These are phyloP conservation scores for Gonioctena quinquepunctata DNA, from an alignment of 1,140 invertebrate species.

Conservation along the genomic window DNA sequence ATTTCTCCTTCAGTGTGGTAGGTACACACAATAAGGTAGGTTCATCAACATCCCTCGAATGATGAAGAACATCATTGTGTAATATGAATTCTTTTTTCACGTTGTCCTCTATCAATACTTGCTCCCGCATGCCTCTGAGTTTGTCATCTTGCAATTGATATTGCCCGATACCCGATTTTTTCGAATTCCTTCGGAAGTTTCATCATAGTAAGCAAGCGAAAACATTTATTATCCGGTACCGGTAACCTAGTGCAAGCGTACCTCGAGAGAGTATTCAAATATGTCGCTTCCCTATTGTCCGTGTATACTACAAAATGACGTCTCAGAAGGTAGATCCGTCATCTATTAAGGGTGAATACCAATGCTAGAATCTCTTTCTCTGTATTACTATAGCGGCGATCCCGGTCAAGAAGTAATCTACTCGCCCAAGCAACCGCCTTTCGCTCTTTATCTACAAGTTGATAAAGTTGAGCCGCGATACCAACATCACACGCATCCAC, in stretches of 20 bases:
- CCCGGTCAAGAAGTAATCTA: not conserved
- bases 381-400: not conserved
- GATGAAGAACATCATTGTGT: too few species aligned
- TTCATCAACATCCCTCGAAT: not conserved
- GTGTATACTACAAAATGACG: not conserved
- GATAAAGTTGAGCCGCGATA: not conserved
- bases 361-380: not conserved
- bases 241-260: not conserved
- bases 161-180: not conserved
- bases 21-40: constrained; percentile 17
- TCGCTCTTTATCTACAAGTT: not conserved
- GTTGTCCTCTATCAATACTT: too few species aligned
- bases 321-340: not conserved
- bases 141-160: not conserved
- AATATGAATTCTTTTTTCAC: too few species aligned
- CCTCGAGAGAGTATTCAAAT: constrained; percentile 2
- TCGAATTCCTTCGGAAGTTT: not conserved
- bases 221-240: not conserved
- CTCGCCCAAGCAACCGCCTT: not conserved
- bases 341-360: not conserved
- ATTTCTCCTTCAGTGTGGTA: not conserved
- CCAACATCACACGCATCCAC: not conserved
- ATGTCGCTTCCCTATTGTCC: constrained; percentile 4
- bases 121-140: too few species aligned
- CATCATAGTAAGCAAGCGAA: not conserved